Evolutionary conservation across 2,797 vertebrate species (phyloP), one percentile per base, ranked within the genome.

Genomic region (Channallabes apus): DNA sequence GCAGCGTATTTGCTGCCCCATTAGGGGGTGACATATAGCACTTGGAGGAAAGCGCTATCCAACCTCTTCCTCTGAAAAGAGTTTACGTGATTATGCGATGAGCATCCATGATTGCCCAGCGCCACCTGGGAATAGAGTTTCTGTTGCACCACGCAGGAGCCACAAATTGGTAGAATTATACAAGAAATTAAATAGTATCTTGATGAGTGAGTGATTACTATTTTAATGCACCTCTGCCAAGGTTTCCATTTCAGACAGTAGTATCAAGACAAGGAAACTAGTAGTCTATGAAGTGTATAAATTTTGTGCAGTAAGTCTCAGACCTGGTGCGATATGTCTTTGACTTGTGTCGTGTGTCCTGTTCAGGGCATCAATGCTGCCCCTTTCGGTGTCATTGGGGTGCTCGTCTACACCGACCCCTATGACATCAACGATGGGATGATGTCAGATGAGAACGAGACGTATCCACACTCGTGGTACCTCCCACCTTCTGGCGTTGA

Each of bases 371-470:
- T 97, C 89, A 97, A 97, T 0, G 97, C 93, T 0, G 96, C 94
- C 29, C 94, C 91, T 18, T 95, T 95, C 0, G 95, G 96, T 0
- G 93, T 97, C 24, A 2, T 90, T 0, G 97, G 96, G 0, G 92
- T 98, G 38, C 93, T 97, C 6, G 96, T 98, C 15, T 98, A 97
- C 91, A 97, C 97, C 0, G 97, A 98, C 82, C 97, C 97, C 0
- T 73, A 83, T 8, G 96, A 97, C 90, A 96, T 97, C 77, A 97
- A 98, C 0, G 97, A 98, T 0, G 94, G 95, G 3, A 87, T 88
- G 82, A 93, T 93, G 88, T 94, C 91, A 0, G 93, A 95, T 32
- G 22, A 0, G 0, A 92, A 86, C n/a, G 93, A 97, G 89, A 97
- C 97, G 0, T 98, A 96, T 88, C 97, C 97, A 3, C 20, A 96